Percentiles rank a stretch among this genome's conserved stretches.
Conservation (phyloP, 2,797 vertebrate species). For the Diplodus puntazzo region DNA sequence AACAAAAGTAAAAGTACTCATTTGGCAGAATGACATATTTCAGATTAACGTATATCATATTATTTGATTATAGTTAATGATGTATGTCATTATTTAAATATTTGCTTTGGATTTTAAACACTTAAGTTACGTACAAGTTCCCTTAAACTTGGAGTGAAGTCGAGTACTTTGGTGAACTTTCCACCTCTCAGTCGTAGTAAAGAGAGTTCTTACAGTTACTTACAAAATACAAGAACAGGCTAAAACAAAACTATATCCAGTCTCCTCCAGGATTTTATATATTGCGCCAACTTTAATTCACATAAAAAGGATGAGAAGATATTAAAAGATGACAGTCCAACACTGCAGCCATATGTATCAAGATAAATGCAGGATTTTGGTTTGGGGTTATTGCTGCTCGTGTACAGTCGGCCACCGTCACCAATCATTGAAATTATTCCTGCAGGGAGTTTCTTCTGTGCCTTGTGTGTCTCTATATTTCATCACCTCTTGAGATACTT, state of each 20-base stretch:
- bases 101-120: no score
- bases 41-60: no score
- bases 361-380: conserved; percentile 22
- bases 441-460: conserved; percentile 47
- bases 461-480: conserved; percentile 48
- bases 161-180: no score
- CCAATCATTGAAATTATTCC: conserved; percentile 53
- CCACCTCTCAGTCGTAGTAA: no score
- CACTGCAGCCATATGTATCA: neutral
- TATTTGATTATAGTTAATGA: no score
- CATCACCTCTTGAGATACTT: conserved; percentile 62
- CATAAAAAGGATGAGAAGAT: neutral
- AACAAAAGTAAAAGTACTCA: no score
- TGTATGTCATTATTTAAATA: no score
- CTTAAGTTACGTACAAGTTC: no score
- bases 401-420: conserved; percentile 11
- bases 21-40: no score
- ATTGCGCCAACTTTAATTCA: neutral
- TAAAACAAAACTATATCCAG: neutral
- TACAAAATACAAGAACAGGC: neutral
- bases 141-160: no score
- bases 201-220: no score
- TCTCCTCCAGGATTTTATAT: neutral
- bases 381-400: conserved; percentile 29
- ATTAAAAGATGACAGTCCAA: neutral